phyloP scores from a whole-genome alignment of 2,797 vertebrate genomes.

The Arremon aurantiirostris region DNA sequence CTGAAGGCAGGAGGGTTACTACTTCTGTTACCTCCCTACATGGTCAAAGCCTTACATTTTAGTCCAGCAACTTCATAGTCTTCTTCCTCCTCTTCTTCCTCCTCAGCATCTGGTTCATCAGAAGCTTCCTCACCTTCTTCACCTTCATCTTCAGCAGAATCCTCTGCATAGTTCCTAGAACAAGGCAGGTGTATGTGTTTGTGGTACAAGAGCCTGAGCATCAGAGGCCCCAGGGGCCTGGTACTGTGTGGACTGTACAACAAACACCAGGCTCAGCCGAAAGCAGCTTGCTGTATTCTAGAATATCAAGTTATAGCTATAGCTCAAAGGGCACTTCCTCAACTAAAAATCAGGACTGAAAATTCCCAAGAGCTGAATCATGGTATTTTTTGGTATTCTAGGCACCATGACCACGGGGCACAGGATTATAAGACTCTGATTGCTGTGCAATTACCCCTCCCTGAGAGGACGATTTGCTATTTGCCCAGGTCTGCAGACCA shows the following conservation, averaged over 20 bases:
- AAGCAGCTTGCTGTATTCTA: background rate
- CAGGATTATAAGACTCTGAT: fast-evolving
- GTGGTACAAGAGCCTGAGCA: background rate
- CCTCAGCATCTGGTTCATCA: slow-evolving; percentile 83
- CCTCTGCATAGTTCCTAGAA: slow-evolving; percentile 89
- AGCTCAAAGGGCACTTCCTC: background rate
- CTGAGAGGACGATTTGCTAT: background rate
- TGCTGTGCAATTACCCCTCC: background rate
- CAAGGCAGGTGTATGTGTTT: background rate
- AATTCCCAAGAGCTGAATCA: background rate
- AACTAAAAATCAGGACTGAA: background rate
- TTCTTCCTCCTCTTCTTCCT: slow-evolving; percentile 84
- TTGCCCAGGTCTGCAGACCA: background rate
- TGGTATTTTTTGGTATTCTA: background rate
- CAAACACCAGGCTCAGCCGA: background rate
- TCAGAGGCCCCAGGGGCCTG: background rate
- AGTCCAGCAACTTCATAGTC: slow-evolving; percentile 87
- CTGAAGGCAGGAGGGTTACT: background rate
- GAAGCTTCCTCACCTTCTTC: slow-evolving; percentile 82
- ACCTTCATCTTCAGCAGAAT: slow-evolving; percentile 83
- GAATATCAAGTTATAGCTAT: background rate
- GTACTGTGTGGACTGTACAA: background rate
- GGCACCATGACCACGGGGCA: fast-evolving
- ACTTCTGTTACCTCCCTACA: background rate
- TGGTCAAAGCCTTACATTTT: slow-evolving; percentile 81